Evolutionary conservation across 2,888 invertebrate genomes (phyloP).

Genomic region (Myathropa florea): DNA sequence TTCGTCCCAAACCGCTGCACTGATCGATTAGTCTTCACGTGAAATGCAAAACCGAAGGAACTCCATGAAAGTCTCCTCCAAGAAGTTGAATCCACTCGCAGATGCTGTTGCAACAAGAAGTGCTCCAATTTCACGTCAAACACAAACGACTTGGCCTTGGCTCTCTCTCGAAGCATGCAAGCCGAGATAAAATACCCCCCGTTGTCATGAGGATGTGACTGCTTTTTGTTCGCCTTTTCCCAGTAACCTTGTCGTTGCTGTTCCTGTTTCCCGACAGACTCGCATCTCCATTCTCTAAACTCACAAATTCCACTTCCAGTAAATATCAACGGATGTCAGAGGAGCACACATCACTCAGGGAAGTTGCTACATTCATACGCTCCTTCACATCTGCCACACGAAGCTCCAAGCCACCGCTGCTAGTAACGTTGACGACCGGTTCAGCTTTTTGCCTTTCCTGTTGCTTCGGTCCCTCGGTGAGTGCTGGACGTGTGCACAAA

Average conservation of each 20-base stretch:
- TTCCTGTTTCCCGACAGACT: not conserved
- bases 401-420: not conserved
- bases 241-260: not conserved
- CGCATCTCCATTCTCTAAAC: not conserved
- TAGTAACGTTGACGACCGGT: constrained; percentile 49
- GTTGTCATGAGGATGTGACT: not conserved
- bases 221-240: too few species aligned
- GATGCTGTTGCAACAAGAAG: not conserved
- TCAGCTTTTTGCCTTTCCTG: constrained; percentile 57
- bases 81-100: not conserved
- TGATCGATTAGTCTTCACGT: not conserved
- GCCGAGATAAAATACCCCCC: not conserved
- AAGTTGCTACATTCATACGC: constrained; percentile 21
- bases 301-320: constrained; percentile 30
- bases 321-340: constrained; percentile 29
- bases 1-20: not conserved
- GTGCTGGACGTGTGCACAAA: constrained; percentile 23
- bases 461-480: constrained; percentile 25
- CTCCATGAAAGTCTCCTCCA: not conserved
- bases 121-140: not conserved
- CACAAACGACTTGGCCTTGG: not conserved
- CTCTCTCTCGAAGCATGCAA: not conserved
- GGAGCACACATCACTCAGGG: constrained; percentile 49
- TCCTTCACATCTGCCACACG: constrained; percentile 40
- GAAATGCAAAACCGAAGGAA: not conserved